Evolutionary conservation across 2,113 vertebrate genomes (phyloP).

Genomic region (Boulengeromyrus knoepffleri): DNA sequence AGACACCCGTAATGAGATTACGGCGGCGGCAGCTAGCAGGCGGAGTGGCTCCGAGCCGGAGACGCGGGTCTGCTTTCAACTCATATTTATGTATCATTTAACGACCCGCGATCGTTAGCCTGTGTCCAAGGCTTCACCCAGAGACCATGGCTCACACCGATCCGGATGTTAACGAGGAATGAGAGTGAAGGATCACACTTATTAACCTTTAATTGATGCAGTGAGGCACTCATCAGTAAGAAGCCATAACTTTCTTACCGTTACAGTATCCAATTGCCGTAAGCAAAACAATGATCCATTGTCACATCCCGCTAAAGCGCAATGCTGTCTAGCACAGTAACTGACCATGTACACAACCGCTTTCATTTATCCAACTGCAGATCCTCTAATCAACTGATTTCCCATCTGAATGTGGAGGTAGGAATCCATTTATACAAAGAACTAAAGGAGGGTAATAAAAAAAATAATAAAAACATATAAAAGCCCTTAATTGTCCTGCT

Average conservation of each 20-base stretch:
- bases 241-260: background rate
- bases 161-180: background rate
- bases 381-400: background rate
- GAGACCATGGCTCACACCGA: background rate
- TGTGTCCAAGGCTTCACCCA: background rate
- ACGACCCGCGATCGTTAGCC: background rate
- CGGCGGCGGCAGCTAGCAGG: background rate
- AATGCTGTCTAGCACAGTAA: background rate
- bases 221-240: background rate
- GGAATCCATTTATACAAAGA: background rate
- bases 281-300: background rate
- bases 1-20: constrained; percentile 7
- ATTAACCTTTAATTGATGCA: background rate
- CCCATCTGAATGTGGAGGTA: background rate
- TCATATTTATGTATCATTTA: background rate
- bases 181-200: background rate
- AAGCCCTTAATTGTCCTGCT: background rate
- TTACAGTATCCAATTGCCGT: background rate
- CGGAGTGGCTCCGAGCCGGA: background rate
- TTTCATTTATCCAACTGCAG: background rate
- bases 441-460: background rate
- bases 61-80: background rate
- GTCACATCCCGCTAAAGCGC: background rate
- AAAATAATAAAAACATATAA: background rate
- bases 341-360: background rate